Evolutionary conservation across 1,140 invertebrate species (phyloP), one percentile per base, ranked within the genome.

Genomic region (Drosophila asahinai): DNA sequence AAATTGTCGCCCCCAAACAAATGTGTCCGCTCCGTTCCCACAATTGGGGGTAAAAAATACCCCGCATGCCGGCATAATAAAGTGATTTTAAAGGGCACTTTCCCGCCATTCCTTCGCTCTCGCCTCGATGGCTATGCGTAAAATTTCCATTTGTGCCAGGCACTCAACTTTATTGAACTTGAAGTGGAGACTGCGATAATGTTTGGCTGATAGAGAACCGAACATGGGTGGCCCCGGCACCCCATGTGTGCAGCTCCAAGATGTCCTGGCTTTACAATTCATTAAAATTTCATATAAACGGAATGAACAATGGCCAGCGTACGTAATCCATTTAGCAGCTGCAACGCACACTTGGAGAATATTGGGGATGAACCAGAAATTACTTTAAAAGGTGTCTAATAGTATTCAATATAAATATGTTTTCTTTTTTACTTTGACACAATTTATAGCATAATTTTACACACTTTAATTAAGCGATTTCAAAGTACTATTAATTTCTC

Each of bases 131-230:
- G 65, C 55, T 52, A 68, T 83, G 75, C 81, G 86, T 86, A 86
- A 90, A 90, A 89, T 76, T 89, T 90, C 86, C 86, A 89, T 89
- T 89, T 89, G 75, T 62, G 63, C 45, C 66, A 48, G 75, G 81
- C 89, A 91, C 89, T 91, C 89, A 91, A 80, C 74, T 89, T 91
- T 91, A 91, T 91, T 91, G 89, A 83, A 91, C 89, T 80, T 65
- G 86, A 86, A 86, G 80, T 83, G 70, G 80, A 57, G 60, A 64
- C 52, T 42, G 40, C 48, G 67, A 73, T 79, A 79, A 72, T 79
- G 77, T 79, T 79, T 79, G 76, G 52, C 66, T 65, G 67, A 62
- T 43, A 64, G 30, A 60, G 65, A 45, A 27, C 17, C 27, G 25
- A 42, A 38, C 52, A 54, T 54, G 30, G 30, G 27, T 12, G 8